phyloP scores from a whole-genome alignment of 2,113 vertebrate genomes.

The Collichthys lucidus region DNA sequence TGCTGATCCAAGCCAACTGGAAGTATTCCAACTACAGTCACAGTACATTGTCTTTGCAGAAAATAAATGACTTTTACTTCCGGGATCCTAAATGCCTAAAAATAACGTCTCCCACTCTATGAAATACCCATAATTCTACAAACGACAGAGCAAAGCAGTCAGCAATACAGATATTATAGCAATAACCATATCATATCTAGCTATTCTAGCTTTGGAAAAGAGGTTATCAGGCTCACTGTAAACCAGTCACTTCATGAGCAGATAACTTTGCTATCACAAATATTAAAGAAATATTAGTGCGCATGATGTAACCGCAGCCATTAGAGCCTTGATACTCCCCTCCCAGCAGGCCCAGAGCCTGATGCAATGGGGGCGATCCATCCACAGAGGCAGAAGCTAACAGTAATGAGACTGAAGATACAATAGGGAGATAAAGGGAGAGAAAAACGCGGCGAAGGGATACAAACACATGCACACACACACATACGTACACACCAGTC shows the following conservation, averaged over 20 bases:
- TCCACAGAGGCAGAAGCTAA: constrained; percentile 42
- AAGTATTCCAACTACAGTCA: constrained; percentile 11
- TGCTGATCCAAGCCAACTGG: constrained; percentile 3
- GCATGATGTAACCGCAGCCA: constrained; percentile 30
- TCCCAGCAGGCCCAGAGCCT: constrained; percentile 28
- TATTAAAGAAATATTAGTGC: constrained; percentile 22
- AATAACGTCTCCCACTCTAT: neutral
- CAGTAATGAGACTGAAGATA: constrained; percentile 69
- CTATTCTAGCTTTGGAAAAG: too few species aligned
- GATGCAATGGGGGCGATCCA: constrained; percentile 59
- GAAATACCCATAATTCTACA: neutral
- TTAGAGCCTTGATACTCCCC: constrained; percentile 36
- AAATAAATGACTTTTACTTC: neutral
- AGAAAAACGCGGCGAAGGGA: constrained; percentile 41
- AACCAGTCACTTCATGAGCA: neutral
- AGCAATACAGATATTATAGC: neutral
- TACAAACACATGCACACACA: constrained; percentile 23
- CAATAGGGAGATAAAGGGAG: constrained; percentile 40
- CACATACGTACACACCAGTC: constrained; percentile 27
- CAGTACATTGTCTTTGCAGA: neutral
- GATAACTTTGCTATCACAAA: constrained; percentile 15
- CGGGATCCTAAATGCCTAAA: neutral
- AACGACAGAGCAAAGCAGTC: neutral
- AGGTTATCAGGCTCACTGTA: neutral
- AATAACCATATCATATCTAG: neutral